Conservation (phyloP, 2,888 invertebrate species). For the Daptonema setosum region DNA sequence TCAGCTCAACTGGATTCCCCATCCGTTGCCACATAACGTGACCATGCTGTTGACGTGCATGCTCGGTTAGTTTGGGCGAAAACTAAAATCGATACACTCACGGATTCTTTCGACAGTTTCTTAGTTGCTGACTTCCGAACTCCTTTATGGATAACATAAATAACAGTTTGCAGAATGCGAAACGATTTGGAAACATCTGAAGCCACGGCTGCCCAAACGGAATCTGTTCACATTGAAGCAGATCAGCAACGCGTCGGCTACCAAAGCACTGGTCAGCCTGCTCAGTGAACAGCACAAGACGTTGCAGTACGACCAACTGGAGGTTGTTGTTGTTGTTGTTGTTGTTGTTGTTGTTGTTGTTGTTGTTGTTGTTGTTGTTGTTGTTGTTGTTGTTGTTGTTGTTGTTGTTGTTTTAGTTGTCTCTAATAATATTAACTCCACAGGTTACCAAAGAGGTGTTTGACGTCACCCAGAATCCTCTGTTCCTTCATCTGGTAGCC, state of each 20-base stretch:
- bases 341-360: too few relatives aligned
- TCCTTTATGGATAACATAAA: too few relatives aligned
- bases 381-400: too few relatives aligned
- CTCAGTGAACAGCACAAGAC: not conserved
- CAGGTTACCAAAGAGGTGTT: not conserved
- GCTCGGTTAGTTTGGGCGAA: too few relatives aligned
- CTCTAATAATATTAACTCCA: too few relatives aligned
- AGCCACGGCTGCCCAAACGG: not conserved
- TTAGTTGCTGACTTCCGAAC: too few relatives aligned
- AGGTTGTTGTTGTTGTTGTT: too few relatives aligned
- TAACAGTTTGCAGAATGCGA: too few relatives aligned
- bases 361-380: too few relatives aligned
- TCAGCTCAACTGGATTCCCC: slow-evolving; percentile 80
- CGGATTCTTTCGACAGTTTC: too few relatives aligned
- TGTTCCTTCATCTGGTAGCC: not conserved
- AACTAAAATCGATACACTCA: too few relatives aligned
- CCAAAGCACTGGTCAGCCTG: not conserved
- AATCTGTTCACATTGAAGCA: not conserved
- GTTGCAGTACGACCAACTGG: not conserved
- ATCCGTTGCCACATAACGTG: slow-evolving; percentile 58
- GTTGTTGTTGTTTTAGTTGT: too few relatives aligned
- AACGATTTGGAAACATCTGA: slow-evolving; percentile 48
- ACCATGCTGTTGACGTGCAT: slow-evolving; percentile 56
- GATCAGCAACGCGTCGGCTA: not conserved
- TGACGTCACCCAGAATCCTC: not conserved